These are phyloP conservation scores for Apteryx owenii DNA, from an alignment of 2,113 vertebrate species.

Conservation along the genomic window DNA sequence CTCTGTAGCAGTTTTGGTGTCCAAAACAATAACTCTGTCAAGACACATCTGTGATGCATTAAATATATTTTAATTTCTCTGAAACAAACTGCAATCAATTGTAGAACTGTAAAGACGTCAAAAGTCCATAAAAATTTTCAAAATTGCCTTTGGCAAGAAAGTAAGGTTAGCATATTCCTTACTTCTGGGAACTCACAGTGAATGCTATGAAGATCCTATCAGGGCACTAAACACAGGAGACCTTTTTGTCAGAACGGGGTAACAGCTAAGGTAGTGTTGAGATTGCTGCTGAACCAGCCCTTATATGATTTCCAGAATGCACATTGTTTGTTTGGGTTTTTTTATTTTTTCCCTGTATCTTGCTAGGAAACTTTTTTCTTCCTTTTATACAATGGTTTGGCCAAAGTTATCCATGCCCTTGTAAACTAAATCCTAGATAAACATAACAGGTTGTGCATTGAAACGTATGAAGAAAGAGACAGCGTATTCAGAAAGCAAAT, in stretches of 20 bases:
- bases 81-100: not conserved
- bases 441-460: not conserved
- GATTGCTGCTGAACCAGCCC: not conserved
- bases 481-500: not conserved
- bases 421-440: not conserved
- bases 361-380: not conserved
- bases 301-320: not conserved
- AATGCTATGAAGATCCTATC: not conserved
- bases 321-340: not conserved
- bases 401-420: not conserved
- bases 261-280: not conserved
- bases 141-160: not conserved
- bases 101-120: not conserved
- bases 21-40: not conserved
- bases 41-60: not conserved
- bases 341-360: not conserved
- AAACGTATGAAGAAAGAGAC: not conserved
- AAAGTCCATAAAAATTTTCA: not conserved
- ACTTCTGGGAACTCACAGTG: not conserved
- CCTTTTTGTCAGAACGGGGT: not conserved
- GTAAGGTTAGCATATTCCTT: not conserved
- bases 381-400: not conserved
- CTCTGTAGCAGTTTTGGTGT: not conserved
- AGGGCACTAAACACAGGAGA: not conserved
- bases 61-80: not conserved